Conservation (phyloP, 2,797 vertebrate species). For the Pseudocheirus occidentalis region DNA sequence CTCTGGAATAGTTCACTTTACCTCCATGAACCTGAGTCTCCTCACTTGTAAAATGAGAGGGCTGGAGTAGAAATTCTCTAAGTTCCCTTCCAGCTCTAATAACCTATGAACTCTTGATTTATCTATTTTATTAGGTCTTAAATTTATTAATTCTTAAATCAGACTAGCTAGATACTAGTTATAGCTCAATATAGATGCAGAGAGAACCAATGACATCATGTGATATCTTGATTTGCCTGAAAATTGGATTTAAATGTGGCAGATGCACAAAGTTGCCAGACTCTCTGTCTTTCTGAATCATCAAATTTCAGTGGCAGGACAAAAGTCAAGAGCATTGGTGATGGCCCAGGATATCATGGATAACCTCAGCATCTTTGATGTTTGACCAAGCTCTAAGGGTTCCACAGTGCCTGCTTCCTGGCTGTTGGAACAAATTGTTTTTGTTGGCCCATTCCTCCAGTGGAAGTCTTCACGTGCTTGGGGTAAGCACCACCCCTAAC, state of each 20-base stretch:
- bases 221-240: background rate
- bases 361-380: background rate
- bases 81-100: background rate
- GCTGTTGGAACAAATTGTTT: background rate
- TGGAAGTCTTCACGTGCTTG: background rate
- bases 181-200: background rate
- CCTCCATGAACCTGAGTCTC: background rate
- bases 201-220: background rate
- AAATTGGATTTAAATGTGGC: background rate
- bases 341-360: background rate
- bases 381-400: background rate
- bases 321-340: background rate
- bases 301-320: background rate
- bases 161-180: background rate
- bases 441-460: background rate
- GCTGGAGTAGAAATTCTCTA: background rate
- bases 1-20: background rate
- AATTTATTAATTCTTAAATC: conserved; percentile 9
- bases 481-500: background rate
- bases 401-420: background rate
- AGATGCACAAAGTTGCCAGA: background rate
- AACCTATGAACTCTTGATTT: background rate
- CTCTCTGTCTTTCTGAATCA: background rate
- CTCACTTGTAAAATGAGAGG: background rate
- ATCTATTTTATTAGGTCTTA: background rate